These are phyloP conservation scores for Aphelinus certus DNA, from an alignment of 1,140 invertebrate genomes.

Conservation along the genomic window DNA sequence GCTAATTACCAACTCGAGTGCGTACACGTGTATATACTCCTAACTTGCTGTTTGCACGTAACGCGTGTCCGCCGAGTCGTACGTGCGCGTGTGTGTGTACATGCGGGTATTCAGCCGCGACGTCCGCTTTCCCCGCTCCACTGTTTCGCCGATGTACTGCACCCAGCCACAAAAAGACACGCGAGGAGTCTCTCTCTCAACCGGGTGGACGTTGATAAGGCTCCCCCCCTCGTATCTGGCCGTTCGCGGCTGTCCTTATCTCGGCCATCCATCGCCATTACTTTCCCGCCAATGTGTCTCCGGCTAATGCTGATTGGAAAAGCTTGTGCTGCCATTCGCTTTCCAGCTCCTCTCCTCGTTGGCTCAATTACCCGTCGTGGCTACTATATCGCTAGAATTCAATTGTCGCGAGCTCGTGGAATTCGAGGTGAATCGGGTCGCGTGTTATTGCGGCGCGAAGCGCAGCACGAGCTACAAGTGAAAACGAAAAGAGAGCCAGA, in stretches of 20 bases:
- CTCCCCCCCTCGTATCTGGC: slow-evolving; percentile 1
- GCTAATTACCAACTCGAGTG: no score
- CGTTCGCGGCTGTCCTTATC: not conserved
- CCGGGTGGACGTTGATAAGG: not conserved
- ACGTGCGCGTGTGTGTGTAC: not conserved
- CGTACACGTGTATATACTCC: not conserved
- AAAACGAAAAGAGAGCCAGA: no score
- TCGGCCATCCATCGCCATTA: not conserved
- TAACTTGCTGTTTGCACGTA: no score
- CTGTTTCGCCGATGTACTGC: not conserved
- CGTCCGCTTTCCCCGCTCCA: not conserved
- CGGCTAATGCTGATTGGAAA: slow-evolving; percentile 4
- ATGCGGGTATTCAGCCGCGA: not conserved
- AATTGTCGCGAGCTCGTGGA: not conserved
- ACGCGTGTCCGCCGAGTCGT: not conserved
- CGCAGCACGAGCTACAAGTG: not conserved
- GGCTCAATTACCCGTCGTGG: no score
- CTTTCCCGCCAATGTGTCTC: slow-evolving; percentile 5
- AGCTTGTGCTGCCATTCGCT: not conserved
- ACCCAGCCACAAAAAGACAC: not conserved
- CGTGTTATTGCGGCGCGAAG: not conserved
- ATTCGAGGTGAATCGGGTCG: no score
- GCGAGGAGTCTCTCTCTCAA: not conserved
- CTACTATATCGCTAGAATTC: no score
- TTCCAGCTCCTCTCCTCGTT: not conserved